Conservation (phyloP, 2,888 invertebrate species). For the Drosophila silvestris region DNA sequence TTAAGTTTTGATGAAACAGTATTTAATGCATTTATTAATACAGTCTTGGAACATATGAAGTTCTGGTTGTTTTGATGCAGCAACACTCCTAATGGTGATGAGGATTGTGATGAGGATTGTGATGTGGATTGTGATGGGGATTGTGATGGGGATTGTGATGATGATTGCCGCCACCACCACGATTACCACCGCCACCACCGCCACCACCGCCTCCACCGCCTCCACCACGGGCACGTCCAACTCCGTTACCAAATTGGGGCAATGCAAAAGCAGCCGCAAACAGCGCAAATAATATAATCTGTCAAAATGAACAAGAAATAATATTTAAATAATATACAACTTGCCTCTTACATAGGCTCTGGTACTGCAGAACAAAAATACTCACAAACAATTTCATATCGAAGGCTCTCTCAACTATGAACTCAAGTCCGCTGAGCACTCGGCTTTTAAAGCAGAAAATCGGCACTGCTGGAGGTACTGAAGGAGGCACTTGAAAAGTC, state of each 20-base stretch:
- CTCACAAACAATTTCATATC: slow-evolving; percentile 48
- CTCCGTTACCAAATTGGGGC: slow-evolving; percentile 34
- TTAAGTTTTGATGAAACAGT: not conserved
- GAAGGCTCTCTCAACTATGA: slow-evolving; percentile 23
- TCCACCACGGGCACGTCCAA: slow-evolving; percentile 6
- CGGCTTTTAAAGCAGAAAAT: slow-evolving; percentile 33
- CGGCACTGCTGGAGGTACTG: not conserved
- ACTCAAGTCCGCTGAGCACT: not conserved
- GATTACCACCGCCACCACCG: slow-evolving; percentile 23
- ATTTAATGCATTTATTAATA: slow-evolving; percentile 19
- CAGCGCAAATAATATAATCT: slow-evolving; percentile 53
- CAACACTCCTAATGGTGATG: slow-evolving; percentile 13
- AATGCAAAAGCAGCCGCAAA: slow-evolving; percentile 49
- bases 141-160: slow-evolving; percentile 12
- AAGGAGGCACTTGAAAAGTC: slow-evolving; percentile 2
- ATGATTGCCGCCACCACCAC: slow-evolving; percentile 6
- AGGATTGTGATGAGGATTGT: slow-evolving; percentile 17
- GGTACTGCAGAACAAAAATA: not conserved
- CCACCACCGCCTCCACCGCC: slow-evolving; percentile 13
- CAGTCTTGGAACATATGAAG: not conserved
- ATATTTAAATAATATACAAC: not conserved
- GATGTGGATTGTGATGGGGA: slow-evolving; percentile 7
- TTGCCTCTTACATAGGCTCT: not conserved
- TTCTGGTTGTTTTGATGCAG: not conserved
- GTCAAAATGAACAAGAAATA: not conserved